A percentile compares a stretch with the other conserved stretches of the same genome.
phyloP scores from a whole-genome alignment of 2,797 vertebrate species.

The Pteronotus mesoamericanus region DNA sequence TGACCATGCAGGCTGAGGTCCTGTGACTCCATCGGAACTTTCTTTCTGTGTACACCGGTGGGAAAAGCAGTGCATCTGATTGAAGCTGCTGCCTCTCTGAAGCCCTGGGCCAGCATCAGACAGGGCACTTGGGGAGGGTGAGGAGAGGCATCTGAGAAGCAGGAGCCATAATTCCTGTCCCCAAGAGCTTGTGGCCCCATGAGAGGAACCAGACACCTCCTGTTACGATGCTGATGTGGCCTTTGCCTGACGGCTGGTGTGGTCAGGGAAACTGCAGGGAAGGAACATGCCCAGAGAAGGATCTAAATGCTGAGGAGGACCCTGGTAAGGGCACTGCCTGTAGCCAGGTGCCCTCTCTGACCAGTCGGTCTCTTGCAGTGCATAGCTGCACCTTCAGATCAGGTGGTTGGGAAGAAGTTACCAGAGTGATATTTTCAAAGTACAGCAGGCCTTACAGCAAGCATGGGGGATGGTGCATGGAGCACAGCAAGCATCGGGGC shows the following conservation, averaged over 20 bases:
- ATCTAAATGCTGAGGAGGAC: neutral
- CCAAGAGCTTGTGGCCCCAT: neutral
- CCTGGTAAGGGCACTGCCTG: neutral
- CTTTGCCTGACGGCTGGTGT: neutral
- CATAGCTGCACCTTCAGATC: neutral
- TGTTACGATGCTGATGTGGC: fast-evolving
- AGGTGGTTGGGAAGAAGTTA: neutral
- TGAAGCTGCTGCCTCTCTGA: neutral
- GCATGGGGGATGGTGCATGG: fast-evolving
- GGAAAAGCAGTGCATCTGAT: neutral
- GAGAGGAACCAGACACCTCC: neutral
- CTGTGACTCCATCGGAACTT: fast-evolving
- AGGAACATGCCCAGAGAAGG: neutral
- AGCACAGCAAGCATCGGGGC: fast-evolving
- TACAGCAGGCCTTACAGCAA: neutral
- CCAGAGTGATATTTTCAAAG: neutral
- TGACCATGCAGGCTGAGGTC: neutral
- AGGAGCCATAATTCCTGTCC: neutral
- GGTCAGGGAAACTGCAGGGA: neutral
- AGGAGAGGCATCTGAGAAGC: neutral
- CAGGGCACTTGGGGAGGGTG: neutral
- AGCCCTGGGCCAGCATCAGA: neutral
- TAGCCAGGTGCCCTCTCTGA: neutral
- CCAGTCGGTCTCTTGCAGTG: fast-evolving
- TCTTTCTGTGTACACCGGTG: too few relatives aligned